Percentiles rank a stretch among this genome's conserved stretches.
These are phyloP conservation scores for Diplazon laetatorius DNA, from an alignment of 2,888 invertebrate species.

Conservation along the genomic window DNA sequence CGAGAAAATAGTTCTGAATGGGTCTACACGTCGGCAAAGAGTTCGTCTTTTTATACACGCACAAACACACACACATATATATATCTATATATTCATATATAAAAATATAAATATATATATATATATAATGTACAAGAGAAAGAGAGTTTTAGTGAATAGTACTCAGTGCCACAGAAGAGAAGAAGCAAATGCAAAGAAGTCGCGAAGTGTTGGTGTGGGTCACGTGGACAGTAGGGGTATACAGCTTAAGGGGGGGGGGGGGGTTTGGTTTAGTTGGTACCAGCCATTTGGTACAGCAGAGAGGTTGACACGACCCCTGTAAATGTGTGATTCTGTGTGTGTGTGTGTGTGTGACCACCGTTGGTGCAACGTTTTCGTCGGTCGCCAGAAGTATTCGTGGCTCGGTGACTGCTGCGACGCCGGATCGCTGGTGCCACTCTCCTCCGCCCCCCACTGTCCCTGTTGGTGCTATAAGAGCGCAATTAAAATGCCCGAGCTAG, in stretches of 20 bases:
- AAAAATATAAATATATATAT: too few species aligned
- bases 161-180: conserved; percentile 9
- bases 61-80: too few species aligned
- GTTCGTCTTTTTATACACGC: too few species aligned
- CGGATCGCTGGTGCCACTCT: conserved; percentile 63
- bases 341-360: conserved; percentile 50
- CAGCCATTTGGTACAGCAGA: conserved; percentile 74
- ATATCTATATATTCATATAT: too few species aligned
- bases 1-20: conserved; percentile 27
- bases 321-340: too few species aligned
- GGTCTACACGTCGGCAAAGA: background rate
- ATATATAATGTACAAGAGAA: conserved; percentile 13
- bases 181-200: conserved; percentile 29
- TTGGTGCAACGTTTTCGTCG: conserved; percentile 53
- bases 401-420: conserved; percentile 18
- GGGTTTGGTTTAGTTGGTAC: too few species aligned
- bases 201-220: conserved; percentile 17
- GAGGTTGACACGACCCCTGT: conserved; percentile 65
- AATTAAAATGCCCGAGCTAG: conserved; percentile 82
- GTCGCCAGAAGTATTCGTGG: conserved; percentile 44
- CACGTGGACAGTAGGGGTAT: conserved; percentile 16
- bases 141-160: conserved; percentile 46
- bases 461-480: conserved; percentile 79
- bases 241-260: conserved; percentile 50
- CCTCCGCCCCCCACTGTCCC: too few species aligned